Conservation (phyloP, 92 coral and sea anemone species). For the Heliopora coerulea region DNA sequence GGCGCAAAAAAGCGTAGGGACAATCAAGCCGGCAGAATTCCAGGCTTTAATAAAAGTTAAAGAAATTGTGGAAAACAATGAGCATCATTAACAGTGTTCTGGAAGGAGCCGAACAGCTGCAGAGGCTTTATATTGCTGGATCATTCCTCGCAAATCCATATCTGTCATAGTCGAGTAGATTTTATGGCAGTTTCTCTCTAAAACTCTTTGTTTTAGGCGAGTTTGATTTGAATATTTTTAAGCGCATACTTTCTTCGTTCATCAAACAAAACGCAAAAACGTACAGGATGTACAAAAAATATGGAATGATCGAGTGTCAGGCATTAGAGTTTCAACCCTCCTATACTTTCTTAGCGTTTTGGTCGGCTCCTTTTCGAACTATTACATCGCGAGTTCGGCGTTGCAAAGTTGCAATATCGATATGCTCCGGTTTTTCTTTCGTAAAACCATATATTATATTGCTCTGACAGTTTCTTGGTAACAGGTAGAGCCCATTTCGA, state of each 20-base stretch:
- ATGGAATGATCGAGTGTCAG: background rate
- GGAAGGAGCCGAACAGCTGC: background rate
- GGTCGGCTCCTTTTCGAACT: background rate
- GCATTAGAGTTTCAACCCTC: background rate
- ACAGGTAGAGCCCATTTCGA: background rate
- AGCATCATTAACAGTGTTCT: background rate
- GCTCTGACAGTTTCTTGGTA: constrained; percentile 1
- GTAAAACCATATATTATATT: constrained; percentile 19
- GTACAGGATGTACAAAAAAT: too few species aligned
- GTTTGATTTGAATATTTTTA: background rate
- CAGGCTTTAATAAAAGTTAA: background rate
- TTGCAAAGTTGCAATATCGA: constrained; percentile 27
- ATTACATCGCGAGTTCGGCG: constrained; percentile 28
- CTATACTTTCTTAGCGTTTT: background rate
- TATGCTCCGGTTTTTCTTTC: constrained; percentile 12
- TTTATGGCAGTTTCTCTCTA: background rate
- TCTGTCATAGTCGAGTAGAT: background rate
- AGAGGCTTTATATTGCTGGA: background rate
- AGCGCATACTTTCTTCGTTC: background rate
- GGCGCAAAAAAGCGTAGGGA: background rate
- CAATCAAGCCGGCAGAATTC: background rate
- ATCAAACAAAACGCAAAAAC: background rate
- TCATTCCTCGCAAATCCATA: background rate
- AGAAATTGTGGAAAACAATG: background rate
- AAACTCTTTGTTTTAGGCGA: background rate